Percentiles rank a stretch among this genome's conserved stretches.
These are phyloP conservation scores for Argyrosomus japonicus DNA, from an alignment of 2,113 vertebrate genomes.

Conservation along the genomic window DNA sequence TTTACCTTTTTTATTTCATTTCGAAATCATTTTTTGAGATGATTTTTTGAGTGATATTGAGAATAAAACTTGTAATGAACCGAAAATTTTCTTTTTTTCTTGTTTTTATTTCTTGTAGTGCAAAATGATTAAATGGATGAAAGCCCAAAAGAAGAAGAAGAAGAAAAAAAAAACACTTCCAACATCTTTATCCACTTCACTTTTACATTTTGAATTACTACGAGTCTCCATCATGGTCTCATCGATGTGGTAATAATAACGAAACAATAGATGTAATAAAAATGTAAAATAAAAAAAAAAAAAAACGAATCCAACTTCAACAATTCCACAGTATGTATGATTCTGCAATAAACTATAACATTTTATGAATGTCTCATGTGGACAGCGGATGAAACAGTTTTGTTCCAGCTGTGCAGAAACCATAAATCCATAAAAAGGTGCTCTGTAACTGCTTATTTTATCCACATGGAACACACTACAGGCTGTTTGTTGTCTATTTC, in stretches of 20 bases:
- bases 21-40: too few species aligned
- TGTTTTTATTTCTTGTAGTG: too few species aligned
- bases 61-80: not conserved
- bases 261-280: not conserved
- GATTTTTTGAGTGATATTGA: too few species aligned
- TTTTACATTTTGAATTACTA: not conserved
- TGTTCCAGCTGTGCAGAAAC: not conserved
- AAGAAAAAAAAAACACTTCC: not conserved
- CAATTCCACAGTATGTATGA: not conserved
- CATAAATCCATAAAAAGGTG: not conserved
- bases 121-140: not conserved
- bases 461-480: conserved; percentile 1
- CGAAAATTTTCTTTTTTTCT: not conserved
- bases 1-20: not conserved
- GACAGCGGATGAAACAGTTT: not conserved
- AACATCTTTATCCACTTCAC: not conserved
- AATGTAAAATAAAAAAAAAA: not conserved
- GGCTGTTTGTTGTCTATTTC: conserved; percentile 1
- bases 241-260: not conserved
- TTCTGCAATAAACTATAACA: not conserved
- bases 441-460: conserved; percentile 4
- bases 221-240: not conserved
- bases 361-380: not conserved
- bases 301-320: not conserved
- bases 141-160: not conserved